These are phyloP conservation scores for Pocillopora grandis DNA, from an alignment of 92 coral and sea anemone genomes.

Conservation along the genomic window DNA sequence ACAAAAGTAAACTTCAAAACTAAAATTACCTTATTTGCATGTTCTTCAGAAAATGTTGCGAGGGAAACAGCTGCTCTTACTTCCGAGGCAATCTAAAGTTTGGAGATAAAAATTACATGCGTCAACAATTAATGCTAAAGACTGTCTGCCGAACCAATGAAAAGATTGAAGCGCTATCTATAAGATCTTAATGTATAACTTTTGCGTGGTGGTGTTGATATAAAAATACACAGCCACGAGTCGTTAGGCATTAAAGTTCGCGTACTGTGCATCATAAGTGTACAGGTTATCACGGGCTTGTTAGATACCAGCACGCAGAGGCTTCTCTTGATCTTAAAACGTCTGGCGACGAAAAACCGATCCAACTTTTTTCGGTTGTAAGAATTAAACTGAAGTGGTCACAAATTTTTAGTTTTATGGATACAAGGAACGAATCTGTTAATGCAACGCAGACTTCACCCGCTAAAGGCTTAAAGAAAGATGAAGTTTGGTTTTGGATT, in stretches of 20 bases:
- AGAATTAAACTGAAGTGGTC: background rate
- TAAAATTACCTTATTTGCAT: background rate
- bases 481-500: slow-evolving; percentile 25
- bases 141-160: background rate
- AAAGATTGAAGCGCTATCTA: background rate
- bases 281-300: background rate
- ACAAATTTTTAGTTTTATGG: background rate
- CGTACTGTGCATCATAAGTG: background rate
- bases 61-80: slow-evolving; percentile 25
- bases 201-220: background rate
- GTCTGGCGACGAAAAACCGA: too few species aligned
- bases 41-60: background rate
- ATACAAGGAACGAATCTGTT: background rate
- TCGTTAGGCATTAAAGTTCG: background rate
- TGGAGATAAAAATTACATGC: slow-evolving; percentile 15
- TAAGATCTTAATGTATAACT: background rate
- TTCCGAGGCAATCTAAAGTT: slow-evolving; percentile 8
- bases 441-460: background rate
- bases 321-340: too few species aligned
- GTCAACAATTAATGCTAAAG: slow-evolving; percentile 6
- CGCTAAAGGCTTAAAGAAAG: background rate
- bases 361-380: too few species aligned
- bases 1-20: background rate
- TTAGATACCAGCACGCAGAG: background rate
- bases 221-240: background rate